These are phyloP conservation scores for Typhlichthys eigenmanni DNA, from an alignment of 2,797 vertebrate genomes.

Conservation along the genomic window DNA sequence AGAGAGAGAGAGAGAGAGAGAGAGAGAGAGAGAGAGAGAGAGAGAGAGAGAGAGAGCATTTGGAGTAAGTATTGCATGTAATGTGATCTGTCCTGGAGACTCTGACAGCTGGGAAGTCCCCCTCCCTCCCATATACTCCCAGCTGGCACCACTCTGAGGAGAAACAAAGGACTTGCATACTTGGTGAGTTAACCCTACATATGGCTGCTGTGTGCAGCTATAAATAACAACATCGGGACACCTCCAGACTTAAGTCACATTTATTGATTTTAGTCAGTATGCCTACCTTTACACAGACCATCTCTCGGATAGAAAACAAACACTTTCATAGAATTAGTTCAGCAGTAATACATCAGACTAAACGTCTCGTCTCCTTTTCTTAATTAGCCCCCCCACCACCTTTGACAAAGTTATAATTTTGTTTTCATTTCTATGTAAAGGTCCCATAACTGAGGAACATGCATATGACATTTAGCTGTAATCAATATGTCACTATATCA, in stretches of 20 bases:
- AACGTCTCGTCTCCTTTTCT: slow-evolving; percentile 49
- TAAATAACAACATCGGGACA: slow-evolving; percentile 50
- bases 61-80: slow-evolving; percentile 57
- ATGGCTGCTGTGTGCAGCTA: slow-evolving; percentile 13
- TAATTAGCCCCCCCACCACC: slow-evolving; percentile 39
- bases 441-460: slow-evolving; percentile 92
- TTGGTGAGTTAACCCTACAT: slow-evolving; percentile 55
- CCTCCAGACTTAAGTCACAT: slow-evolving; percentile 76
- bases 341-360: slow-evolving; percentile 73
- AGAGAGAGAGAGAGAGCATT: slow-evolving; percentile 2
- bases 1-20: slow-evolving; percentile 12
- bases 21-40: slow-evolving; percentile 18
- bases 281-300: slow-evolving; percentile 89
- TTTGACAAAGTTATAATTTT: slow-evolving; percentile 65
- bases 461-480: slow-evolving; percentile 91
- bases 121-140: slow-evolving; percentile 24
- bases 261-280: slow-evolving; percentile 90
- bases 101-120: slow-evolving; percentile 70
- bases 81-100: slow-evolving; percentile 67
- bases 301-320: slow-evolving; percentile 81
- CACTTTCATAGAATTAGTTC: slow-evolving; percentile 75
- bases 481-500: slow-evolving; percentile 89
- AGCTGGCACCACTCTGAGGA: slow-evolving; percentile 56
- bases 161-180: slow-evolving; percentile 13
- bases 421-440: slow-evolving; percentile 89